phyloP scores from a whole-genome alignment of 30 jellyfish, hydroid and myxozoan genomes.

The Aurelia aurita complex sp. Pacific region DNA sequence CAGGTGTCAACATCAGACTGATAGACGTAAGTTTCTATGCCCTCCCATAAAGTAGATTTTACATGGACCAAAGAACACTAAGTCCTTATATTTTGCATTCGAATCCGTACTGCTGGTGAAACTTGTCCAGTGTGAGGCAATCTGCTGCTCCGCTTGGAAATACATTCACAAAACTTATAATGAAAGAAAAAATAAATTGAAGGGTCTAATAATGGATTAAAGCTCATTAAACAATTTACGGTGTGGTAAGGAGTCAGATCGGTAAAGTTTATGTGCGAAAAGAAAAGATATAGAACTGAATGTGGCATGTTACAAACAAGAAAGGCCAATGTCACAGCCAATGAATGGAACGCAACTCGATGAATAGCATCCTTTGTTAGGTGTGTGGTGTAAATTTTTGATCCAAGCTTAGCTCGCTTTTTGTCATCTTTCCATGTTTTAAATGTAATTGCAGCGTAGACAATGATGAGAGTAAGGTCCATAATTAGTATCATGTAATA shows the following conservation, averaged over 20 bases:
- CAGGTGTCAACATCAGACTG: no score
- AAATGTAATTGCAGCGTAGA: slow-evolving; percentile 22
- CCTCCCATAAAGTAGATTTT: no score
- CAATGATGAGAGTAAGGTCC: background rate
- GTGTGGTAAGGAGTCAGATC: background rate
- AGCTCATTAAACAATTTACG: slow-evolving; percentile 18
- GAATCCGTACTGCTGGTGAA: no score
- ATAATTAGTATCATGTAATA: slow-evolving; percentile 1
- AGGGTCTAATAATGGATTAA: slow-evolving; percentile 31
- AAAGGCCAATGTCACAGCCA: slow-evolving; percentile 34
- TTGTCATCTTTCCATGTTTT: slow-evolving; percentile 12
- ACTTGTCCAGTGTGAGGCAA: no score
- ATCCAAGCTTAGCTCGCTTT: background rate
- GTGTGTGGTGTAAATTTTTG: no score
- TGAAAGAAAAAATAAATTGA: slow-evolving; percentile 9
- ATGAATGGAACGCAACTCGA: background rate
- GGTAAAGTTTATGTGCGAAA: background rate
- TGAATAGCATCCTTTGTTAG: background rate
- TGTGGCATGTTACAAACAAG: slow-evolving; percentile 21
- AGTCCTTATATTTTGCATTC: no score
- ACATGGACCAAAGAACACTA: no score
- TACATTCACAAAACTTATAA: background rate
- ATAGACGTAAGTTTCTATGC: no score
- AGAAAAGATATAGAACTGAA: slow-evolving; percentile 11
- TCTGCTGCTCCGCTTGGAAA: no score